These are phyloP conservation scores for Platyscapa corneri DNA, from an alignment of 1,140 invertebrate genomes.

Conservation along the genomic window DNA sequence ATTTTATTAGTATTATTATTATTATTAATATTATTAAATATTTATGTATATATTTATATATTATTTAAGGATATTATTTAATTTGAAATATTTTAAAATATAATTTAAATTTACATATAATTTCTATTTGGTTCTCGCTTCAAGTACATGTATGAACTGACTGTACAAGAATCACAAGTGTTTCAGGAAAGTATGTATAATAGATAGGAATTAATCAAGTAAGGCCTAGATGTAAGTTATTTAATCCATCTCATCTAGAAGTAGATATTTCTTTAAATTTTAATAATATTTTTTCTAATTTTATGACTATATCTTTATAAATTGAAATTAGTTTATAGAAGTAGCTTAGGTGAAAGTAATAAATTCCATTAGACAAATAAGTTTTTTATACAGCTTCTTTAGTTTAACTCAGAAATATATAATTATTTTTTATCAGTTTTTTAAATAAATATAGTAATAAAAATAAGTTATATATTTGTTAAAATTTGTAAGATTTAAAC, in stretches of 20 bases:
- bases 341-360: conserved; percentile 8
- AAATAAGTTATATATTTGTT: neutral
- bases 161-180: conserved; percentile 31
- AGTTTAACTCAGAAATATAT: neutral
- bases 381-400: neutral
- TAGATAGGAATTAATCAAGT: conserved; percentile 37
- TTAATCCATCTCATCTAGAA: conserved; percentile 41
- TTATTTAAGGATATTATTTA: neutral
- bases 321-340: conserved; percentile 47
- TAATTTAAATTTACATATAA: neutral
- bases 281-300: conserved; percentile 57
- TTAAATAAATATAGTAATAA: neutral
- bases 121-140: conserved; percentile 13
- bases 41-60: no score
- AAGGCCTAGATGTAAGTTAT: conserved; percentile 40
- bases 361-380: neutral
- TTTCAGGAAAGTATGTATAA: conserved; percentile 10
- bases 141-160: conserved; percentile 33
- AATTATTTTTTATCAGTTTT: neutral
- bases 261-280: conserved; percentile 45
- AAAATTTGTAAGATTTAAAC: neutral
- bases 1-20: no score
- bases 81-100: neutral
- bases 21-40: no score
- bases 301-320: conserved; percentile 54